phyloP scores from a whole-genome alignment of 2,797 vertebrate species.

The Acipenser oxyrinchus region DNA sequence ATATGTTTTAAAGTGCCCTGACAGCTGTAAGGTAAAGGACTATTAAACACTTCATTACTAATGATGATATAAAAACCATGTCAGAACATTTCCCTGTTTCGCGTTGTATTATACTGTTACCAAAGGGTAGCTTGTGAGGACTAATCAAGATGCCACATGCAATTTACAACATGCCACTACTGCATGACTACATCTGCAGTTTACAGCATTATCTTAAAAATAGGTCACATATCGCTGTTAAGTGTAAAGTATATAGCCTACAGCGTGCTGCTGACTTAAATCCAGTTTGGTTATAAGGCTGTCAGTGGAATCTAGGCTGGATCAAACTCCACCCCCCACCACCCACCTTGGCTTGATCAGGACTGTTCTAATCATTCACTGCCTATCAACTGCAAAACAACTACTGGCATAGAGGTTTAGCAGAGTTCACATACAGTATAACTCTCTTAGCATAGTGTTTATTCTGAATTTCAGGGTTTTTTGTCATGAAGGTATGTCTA shows the following conservation, averaged over 20 bases:
- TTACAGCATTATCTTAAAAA: neutral
- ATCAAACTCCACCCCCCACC: too few relatives aligned
- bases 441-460: too few relatives aligned
- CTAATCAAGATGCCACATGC: conserved; percentile 7
- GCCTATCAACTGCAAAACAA: too few relatives aligned
- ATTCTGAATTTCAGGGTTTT: too few relatives aligned
- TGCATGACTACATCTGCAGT: neutral
- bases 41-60: conserved; percentile 8
- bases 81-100: conserved; percentile 1
- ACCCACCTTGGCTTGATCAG: too few relatives aligned
- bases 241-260: neutral
- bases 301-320: too few relatives aligned
- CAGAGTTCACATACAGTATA: too few relatives aligned
- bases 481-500: too few relatives aligned
- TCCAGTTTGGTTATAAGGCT: too few relatives aligned
- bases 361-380: too few relatives aligned
- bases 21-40: neutral
- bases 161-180: neutral
- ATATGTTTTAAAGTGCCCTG: neutral
- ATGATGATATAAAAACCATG: neutral
- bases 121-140: neutral
- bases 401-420: too few relatives aligned
- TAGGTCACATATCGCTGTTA: neutral
- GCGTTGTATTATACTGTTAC: neutral
- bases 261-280: too few relatives aligned